Evolutionary conservation across 1,140 invertebrate species (phyloP).

Genomic region (Lethrus apterus): DNA sequence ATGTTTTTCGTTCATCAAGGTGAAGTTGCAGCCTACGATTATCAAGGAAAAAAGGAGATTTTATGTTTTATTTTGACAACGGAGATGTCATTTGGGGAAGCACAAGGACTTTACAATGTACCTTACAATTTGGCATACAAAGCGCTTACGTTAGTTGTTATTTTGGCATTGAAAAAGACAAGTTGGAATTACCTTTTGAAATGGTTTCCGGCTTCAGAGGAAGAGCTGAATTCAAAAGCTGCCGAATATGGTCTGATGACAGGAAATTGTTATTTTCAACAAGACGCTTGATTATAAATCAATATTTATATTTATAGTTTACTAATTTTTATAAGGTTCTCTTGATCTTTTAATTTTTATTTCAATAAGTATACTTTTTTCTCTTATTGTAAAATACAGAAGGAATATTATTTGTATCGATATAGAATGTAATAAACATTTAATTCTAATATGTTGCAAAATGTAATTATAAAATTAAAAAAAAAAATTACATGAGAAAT

Average conservation of each 20-base stretch:
- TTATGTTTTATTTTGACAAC: background rate
- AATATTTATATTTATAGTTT: too few relatives aligned
- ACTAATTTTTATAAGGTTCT: too few relatives aligned
- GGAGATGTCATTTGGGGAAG: constrained; percentile 21
- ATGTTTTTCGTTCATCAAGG: constrained; percentile 45
- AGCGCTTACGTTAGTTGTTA: constrained; percentile 5
- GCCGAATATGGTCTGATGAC: constrained; percentile 5
- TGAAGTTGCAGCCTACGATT: constrained; percentile 35
- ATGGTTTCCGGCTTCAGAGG: constrained; percentile 21
- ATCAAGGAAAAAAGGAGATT: background rate
- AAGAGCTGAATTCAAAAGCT: constrained; percentile 17
- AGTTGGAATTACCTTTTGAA: constrained; percentile 20
- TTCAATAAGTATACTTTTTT: too few relatives aligned
- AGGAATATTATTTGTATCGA: too few relatives aligned
- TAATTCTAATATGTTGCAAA: too few relatives aligned
- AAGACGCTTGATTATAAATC: too few relatives aligned
- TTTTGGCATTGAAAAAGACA: constrained; percentile 13
- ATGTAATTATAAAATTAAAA: too few relatives aligned
- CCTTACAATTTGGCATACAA: constrained; percentile 18
- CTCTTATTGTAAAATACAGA: too few relatives aligned
- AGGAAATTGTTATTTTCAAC: background rate
- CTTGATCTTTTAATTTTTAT: too few relatives aligned
- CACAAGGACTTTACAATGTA: constrained; percentile 13
- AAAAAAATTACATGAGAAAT: too few relatives aligned
- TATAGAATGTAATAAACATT: too few relatives aligned